Conservation (phyloP, 2,888 invertebrate species). For the Conomelus anceps region DNA sequence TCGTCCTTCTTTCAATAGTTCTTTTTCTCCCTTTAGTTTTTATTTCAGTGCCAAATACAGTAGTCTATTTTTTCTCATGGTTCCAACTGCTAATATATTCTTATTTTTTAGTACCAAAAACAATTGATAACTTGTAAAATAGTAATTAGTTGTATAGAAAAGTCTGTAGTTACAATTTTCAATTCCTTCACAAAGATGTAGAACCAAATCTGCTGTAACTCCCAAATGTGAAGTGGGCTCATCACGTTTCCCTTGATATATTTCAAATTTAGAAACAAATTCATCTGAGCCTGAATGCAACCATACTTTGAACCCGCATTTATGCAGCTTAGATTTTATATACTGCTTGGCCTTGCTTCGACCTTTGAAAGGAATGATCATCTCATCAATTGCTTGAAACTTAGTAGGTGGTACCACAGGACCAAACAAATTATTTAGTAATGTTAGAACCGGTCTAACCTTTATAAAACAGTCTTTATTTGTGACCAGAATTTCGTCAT, state of each 20-base stretch:
- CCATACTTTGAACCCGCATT: conserved; percentile 31
- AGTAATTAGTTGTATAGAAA: conserved; percentile 23
- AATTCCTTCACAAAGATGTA: conserved; percentile 9
- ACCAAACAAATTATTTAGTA: conserved; percentile 19
- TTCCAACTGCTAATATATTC: conserved; percentile 18
- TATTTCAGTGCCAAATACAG: background rate
- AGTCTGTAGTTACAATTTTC: conserved; percentile 19
- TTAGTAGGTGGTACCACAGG: conserved; percentile 24
- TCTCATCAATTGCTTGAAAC: conserved; percentile 29
- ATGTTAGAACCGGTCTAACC: conserved; percentile 23
- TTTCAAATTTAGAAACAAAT: conserved; percentile 30
- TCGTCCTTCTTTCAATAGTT: background rate
- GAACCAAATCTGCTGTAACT: conserved; percentile 2
- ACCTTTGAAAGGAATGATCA: conserved; percentile 32
- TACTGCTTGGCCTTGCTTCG: conserved; percentile 29
- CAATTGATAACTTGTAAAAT: conserved; percentile 16
- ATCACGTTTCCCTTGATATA: conserved; percentile 24
- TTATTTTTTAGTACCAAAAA: conserved; percentile 1
- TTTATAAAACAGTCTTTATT: conserved; percentile 29
- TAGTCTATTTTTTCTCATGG: conserved; percentile 1
- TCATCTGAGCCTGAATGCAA: conserved; percentile 26
- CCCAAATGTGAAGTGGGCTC: background rate
- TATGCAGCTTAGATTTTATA: conserved; percentile 23
- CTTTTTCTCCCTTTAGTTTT: background rate
- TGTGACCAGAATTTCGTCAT: conserved; percentile 21